Base-by-base conservation (phyloP, 2,797 vertebrate species). In the Tiaroga cobitis region DNA sequence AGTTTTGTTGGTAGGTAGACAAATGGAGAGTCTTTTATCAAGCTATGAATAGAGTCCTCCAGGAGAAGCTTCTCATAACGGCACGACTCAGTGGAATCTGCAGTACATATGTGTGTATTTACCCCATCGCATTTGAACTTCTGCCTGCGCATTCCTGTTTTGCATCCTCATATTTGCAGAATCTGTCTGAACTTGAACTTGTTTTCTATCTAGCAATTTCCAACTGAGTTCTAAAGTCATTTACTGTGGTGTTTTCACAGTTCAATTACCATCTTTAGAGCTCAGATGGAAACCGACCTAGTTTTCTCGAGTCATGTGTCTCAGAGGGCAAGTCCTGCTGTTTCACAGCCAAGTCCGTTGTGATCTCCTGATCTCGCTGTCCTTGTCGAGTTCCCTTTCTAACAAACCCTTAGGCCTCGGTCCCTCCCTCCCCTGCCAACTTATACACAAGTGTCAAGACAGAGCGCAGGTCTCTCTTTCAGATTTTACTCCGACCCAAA, bases 321-420 rank as follows among this genome's bases (percentile, higher is more conserved):
- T 84, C 39, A 13, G 78, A 34, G 49, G 73, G 79, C 69, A 59
- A 16, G 69, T 87, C 88, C 82, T 43, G 49, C 85, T 41, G 86
- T 72, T 87, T 86, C 69, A 70, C 69, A 13, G 83, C 34, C 37
- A 85, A 79, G 86, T 90, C 89, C 85, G 49, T 85, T 80, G 86
- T 87, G 88, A 87, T 90, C 79, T 79, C 78, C 80, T 67, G 73
- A 78, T 77, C 87, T 8, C 49, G 16, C 10, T 46, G 87, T 92
- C 92, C 91, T 93, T 90, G 87, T 85, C 41, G 49, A 54, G 87
- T 90, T 68, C 61, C 92, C 90, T 91, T 16, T 92, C 84, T 87
- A 85, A 59, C 85, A 86, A 88, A 89, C 90, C 89, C 69, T 59
- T 41, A 59, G 63, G 76, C 70, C 67, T 86, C 65, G 26, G n/a